Evolutionary conservation across 2,888 invertebrate species (phyloP), one percentile per base, ranked within the genome.

Genomic region (Lymantria monacha): DNA sequence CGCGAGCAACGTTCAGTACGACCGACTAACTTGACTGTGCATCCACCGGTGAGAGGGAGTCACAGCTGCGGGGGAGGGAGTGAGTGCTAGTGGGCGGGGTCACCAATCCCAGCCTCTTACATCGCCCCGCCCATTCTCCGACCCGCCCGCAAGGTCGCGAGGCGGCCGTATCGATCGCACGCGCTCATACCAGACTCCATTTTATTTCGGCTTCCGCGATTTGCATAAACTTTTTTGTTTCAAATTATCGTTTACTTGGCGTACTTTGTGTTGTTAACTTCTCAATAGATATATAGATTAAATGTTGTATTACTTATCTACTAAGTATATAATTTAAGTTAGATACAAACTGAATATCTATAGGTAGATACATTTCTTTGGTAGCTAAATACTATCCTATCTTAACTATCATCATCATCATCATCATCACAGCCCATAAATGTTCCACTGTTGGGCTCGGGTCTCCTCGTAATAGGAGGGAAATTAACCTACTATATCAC

Each of bases 181-280:
- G 85, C 87, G 86, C 80, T 69, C 74, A 67, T 70, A 65, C 68
- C 69, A 75, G 87, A 87, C 87, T 88, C 89, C 91, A 91, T 91
- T 91, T 90, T 90, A 90, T 89, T 89, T 88, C 83, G 84, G 81
- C 79, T 85, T 75, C 76, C 79, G 71, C 74, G 83, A 90, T 91
- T 90, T 90, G 90, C 90, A 90, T 91, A 88, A 86, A 83, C 78
- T 85, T 85, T 85, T 87, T 87, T 85, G 82, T 86, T 84, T 81
- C 78, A 72, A 82, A 80, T 83, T 77, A 76, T 75, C 74, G 70
- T 72, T 76, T 72, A 70, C 66, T 72, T 67, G 65, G 61, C 66
- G 69, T 62, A 69, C 67, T 69, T 66, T 59, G 48, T 57, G 64
- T 59, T 56, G 61, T 59, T 31, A n/a, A 22, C 22, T 22, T 22